Conservation (phyloP, 2,797 vertebrate species). For the Enteromius unitaeniatus region DNA sequence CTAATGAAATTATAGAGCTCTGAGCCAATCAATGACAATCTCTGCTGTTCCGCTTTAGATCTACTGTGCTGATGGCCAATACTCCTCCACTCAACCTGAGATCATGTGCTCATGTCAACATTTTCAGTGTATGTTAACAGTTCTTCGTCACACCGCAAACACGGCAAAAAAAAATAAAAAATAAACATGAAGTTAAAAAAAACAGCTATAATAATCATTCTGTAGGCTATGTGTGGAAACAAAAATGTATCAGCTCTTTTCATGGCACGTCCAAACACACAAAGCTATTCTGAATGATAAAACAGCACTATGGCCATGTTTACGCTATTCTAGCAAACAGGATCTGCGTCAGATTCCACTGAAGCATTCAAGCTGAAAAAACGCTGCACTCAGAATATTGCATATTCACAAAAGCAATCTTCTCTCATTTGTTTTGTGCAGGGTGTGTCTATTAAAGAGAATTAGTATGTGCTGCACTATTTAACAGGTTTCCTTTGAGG, state of each 20-base stretch:
- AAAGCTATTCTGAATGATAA: not conserved
- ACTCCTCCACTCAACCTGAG: constrained; percentile 25
- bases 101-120: not conserved
- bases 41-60: constrained; percentile 43
- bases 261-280: not conserved
- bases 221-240: not conserved
- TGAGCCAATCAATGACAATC: constrained; percentile 49
- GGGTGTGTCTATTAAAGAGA: constrained; percentile 25
- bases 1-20: constrained; percentile 45
- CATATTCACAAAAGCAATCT: constrained; percentile 40
- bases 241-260: not conserved
- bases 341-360: not conserved
- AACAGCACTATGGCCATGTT: not conserved
- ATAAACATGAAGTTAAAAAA: not conserved
- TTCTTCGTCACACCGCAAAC: constrained; percentile 2
- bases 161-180: not conserved
- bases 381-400: not conserved
- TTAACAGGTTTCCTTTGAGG: constrained; percentile 40
- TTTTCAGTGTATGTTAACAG: constrained; percentile 14
- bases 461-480: constrained; percentile 37
- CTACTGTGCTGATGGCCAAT: constrained; percentile 33
- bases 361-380: constrained; percentile 17
- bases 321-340: not conserved
- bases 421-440: constrained; percentile 30
- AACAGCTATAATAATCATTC: not conserved